Percentiles rank a stretch among this genome's conserved stretches.
These are phyloP conservation scores for Anguilla anguilla DNA, from an alignment of 2,797 vertebrate species.

Conservation along the genomic window DNA sequence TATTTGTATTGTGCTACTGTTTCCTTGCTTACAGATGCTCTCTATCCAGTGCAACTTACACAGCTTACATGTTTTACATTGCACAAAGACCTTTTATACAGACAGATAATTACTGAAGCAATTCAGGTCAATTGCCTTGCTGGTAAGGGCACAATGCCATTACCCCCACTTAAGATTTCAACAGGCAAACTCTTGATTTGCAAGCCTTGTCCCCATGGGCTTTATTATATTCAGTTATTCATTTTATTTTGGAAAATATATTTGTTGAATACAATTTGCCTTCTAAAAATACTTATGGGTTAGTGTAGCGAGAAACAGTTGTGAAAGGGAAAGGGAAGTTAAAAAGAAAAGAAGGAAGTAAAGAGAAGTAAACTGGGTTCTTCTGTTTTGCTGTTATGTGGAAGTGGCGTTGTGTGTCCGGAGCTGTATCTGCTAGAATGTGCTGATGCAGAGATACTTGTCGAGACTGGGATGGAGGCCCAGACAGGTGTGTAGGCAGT, in stretches of 20 bases:
- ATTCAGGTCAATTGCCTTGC: too few relatives aligned
- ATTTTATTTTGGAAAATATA: neutral
- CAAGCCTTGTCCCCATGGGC: too few relatives aligned
- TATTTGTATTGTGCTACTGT: neutral
- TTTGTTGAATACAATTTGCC: neutral
- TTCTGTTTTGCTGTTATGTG: too few relatives aligned
- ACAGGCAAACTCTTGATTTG: too few relatives aligned
- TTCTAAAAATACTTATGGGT: too few relatives aligned
- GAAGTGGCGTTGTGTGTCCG: too few relatives aligned
- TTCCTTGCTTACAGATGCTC: neutral
- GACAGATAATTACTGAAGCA: neutral
- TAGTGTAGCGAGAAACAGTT: too few relatives aligned
- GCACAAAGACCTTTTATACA: neutral
- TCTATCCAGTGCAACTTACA: neutral
- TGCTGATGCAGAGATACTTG: neutral
- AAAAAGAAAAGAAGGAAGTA: too few relatives aligned
- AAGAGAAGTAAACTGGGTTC: too few relatives aligned
- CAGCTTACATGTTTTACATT: neutral
- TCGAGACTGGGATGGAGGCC: neutral
- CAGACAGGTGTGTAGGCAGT: slow-evolving; percentile 1
- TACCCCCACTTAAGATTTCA: neutral
- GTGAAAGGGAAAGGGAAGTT: too few relatives aligned
- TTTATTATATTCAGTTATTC: neutral
- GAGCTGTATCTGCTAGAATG: neutral
- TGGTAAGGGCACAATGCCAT: too few relatives aligned